Evolutionary conservation across 2,113 vertebrate genomes (phyloP).

Genomic region (Felis chaus): DNA sequence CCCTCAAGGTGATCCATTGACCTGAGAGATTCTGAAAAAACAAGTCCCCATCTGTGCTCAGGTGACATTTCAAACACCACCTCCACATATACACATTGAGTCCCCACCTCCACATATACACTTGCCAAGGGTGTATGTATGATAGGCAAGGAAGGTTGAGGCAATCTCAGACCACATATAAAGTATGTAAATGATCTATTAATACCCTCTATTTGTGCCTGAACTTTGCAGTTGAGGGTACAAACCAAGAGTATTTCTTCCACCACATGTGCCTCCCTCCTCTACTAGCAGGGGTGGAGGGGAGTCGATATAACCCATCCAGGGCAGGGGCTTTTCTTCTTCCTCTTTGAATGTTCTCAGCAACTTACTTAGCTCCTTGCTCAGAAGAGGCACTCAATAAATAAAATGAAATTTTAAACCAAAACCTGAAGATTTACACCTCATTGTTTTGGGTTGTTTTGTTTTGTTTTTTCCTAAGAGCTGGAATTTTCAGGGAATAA

Average conservation of each 20-base stretch:
- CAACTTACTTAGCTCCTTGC: not conserved
- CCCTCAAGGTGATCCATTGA: not conserved
- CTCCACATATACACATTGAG: not conserved
- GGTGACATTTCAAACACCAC: not conserved
- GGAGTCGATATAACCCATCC: too few species aligned
- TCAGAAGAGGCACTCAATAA: not conserved
- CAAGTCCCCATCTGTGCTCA: not conserved
- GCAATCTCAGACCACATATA: not conserved
- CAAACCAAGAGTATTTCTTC: not conserved
- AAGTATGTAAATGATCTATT: not conserved
- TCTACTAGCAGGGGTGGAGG: not conserved
- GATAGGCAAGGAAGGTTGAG: not conserved
- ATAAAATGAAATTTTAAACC: conserved; percentile 17
- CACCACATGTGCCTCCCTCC: not conserved
- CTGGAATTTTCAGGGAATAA: conserved; percentile 39
- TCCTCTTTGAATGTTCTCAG: not conserved
- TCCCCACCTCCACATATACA: not conserved
- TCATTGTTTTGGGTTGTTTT: not conserved
- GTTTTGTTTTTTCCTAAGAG: not conserved
- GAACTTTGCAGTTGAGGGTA: not conserved
- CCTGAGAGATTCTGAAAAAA: not conserved
- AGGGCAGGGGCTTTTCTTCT: not conserved
- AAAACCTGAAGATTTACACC: not conserved
- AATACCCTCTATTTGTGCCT: not conserved
- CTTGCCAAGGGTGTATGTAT: not conserved